These are phyloP conservation scores for Oscheius sp. DNA, from an alignment of 2,888 invertebrate genomes.

Conservation along the genomic window DNA sequence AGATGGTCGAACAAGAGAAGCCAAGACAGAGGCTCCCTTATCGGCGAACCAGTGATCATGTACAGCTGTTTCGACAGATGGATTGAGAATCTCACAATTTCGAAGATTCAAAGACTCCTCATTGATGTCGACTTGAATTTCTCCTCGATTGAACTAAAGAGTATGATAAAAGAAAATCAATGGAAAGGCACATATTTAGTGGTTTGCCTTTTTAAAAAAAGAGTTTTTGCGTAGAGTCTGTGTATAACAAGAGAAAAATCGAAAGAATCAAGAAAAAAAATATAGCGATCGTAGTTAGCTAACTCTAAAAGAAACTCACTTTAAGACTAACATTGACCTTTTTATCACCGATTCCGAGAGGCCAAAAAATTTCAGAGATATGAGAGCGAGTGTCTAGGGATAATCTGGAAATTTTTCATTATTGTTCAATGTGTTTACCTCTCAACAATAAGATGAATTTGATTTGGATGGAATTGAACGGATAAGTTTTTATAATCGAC, in stretches of 20 bases:
- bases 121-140: conserved; percentile 43
- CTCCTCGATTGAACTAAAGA: conserved; percentile 42
- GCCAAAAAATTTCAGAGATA: conserved; percentile 53
- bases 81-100: conserved; percentile 30
- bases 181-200: too few relatives aligned
- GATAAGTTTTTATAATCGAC: conserved; percentile 53
- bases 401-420: conserved; percentile 33
- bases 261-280: too few relatives aligned
- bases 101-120: conserved; percentile 40
- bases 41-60: conserved; percentile 39
- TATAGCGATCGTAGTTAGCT: too few relatives aligned
- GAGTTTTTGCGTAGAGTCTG: too few relatives aligned
- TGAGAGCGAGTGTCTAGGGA: conserved; percentile 42
- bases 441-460: conserved; percentile 41
- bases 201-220: too few relatives aligned
- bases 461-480: conserved; percentile 46
- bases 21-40: conserved; percentile 23
- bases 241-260: too few relatives aligned
- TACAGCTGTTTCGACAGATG: conserved; percentile 4
- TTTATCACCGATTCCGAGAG: conserved; percentile 50
- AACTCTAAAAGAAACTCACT: too few relatives aligned
- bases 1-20: conserved; percentile 18
- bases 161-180: not conserved
- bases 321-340: conserved; percentile 42
- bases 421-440: conserved; percentile 31